Evolutionary conservation across 2,888 invertebrate genomes (phyloP), one percentile per base, ranked within the genome.

Genomic region (Phalera bucephala): DNA sequence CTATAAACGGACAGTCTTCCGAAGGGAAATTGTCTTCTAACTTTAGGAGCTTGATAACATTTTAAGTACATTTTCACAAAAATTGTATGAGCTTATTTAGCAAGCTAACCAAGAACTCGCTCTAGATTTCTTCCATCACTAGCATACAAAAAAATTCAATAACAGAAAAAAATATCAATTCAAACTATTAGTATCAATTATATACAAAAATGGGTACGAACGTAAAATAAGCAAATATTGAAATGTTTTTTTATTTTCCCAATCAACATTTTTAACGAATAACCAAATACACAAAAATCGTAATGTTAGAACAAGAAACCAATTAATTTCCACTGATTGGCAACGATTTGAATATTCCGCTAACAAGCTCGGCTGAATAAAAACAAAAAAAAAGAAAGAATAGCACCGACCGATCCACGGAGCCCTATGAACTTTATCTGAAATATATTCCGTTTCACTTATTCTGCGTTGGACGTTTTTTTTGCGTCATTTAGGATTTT

Each of bases 281-380:
- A 12, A 1, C 9, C 4, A 28, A 28, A 15, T 15, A 15, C 17
- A 27, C 30, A 57, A 38, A 57, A 54, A 43, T 44, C 27, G 22
- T 32, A 38, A 34, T 47, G 44, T 55, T 55, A 37, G 44, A 58
- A 58, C 42, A 58, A 45, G 45, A 49, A 55, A 50, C 52, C 55
- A 58, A 58, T 58, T 58, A 58, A 47, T 52, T 58, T 42, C 34
- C 42, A 31, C 49, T 52, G 52, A 58, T 58, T 58, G 52, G 37
- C 45, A 58, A 45, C 42, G 45, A 55, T 55, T 45, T 54, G 40
- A 57, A 54, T 43, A 45, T 36, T 49, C 43, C 22, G 46, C 37
- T 47, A 58, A 54, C 58, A 45, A 57, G 46, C 43, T 34, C 17
- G 28, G 23, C 22, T 32, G 43, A 47, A 45, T 46, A 43, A 49